These are phyloP conservation scores for Pipistrellus nathusii DNA, from an alignment of 2,797 vertebrate genomes.

Conservation along the genomic window DNA sequence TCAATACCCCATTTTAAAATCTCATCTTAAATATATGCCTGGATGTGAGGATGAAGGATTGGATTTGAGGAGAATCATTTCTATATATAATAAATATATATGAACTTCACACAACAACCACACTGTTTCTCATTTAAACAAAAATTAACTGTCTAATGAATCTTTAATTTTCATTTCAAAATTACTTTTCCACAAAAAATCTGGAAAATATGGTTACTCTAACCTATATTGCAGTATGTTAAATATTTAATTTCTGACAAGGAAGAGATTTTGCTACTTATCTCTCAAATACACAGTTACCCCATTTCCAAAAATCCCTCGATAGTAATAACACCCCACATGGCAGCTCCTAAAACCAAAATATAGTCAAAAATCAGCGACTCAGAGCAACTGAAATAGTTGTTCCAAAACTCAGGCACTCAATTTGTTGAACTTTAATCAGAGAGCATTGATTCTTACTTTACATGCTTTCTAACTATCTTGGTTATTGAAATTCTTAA, in stretches of 20 bases:
- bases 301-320: conserved; percentile 31
- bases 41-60: background rate
- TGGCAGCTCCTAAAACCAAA: conserved; percentile 29
- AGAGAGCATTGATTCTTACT: background rate
- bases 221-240: conserved; percentile 47
- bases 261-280: conserved; percentile 50
- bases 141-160: conserved; percentile 48
- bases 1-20: conserved; percentile 45
- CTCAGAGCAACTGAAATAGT: background rate
- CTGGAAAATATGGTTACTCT: conserved; percentile 42
- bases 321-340: background rate
- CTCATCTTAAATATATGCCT: conserved; percentile 4
- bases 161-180: conserved; percentile 51
- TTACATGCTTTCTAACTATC: background rate
- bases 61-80: background rate
- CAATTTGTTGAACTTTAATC: background rate
- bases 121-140: background rate
- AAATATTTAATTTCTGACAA: conserved; percentile 62
- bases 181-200: conserved; percentile 47
- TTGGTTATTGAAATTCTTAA: conserved; percentile 42
- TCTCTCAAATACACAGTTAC: conserved; percentile 41
- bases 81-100: conserved; percentile 37
- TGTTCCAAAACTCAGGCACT: background rate
- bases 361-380: background rate
- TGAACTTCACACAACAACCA: background rate